Base-by-base conservation (phyloP, 1,140 invertebrate species). In the Halyomorpha halys region DNA sequence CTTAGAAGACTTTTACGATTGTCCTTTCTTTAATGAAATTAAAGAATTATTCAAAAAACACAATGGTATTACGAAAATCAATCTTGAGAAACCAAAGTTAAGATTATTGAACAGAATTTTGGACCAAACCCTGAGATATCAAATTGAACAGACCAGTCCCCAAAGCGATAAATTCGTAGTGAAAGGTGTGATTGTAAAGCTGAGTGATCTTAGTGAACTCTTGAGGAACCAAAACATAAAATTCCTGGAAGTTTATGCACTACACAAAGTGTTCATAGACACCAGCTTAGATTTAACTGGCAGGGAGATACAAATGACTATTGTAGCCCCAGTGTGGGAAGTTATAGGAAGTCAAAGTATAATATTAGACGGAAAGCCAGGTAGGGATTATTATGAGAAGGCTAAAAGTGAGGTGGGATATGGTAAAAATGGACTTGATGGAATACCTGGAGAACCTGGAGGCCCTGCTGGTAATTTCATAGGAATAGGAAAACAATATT, bases 251-350 rank as follows among this genome's bases (percentile, higher is more conserved):
- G 14, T 49, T 19, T 49, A 19, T 49, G 47, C 47, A 19, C n/a
- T 21, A 19, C 47, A 49, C 6, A 49, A 49, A 49, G 47, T 49
- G 6, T 49, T 49, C 21, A 49, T 49, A 18, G 47, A 49, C 11
- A 21, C 21, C n/a, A 21, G 21, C 47, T 49, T 49, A 49, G 21
- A 49, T 18, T 8, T 19, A 59, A 59, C 44, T 30, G 60, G 34
- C 25, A 47, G 25, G 16, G 16, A 30, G n/a, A 21, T 27, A 44
- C 15, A 44, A 21, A 45, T 63, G 15, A n/a, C 61, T 6, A 49
- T 63, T 0, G 60, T 63, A 16, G 39, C 65, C 5, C 65, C 65
- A 54, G 15, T n/a, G 18, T 63, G 65, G 65, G 53, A 63, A 16
- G 34, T 63, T 21, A 47, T 39, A 44, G 45, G 30, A 15, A 34